Conservation (phyloP, 2,797 vertebrate species). For the Sebastes alutus region DNA sequence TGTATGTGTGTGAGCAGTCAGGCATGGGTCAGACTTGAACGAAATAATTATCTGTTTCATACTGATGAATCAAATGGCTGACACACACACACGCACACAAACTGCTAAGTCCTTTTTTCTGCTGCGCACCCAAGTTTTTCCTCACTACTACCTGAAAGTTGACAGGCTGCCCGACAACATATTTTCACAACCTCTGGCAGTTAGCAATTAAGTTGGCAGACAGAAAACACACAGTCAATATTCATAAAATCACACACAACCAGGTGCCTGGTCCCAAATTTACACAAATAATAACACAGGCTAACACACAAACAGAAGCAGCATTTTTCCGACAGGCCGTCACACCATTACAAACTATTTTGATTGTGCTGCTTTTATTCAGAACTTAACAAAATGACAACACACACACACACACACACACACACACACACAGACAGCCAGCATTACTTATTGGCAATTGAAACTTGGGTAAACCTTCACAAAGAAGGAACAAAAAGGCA, state of each 20-base stretch:
- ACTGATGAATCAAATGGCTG: slow-evolving; percentile 60
- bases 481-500: slow-evolving; percentile 40
- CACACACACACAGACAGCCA: neutral
- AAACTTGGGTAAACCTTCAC: slow-evolving; percentile 37
- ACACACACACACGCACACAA: slow-evolving; percentile 19
- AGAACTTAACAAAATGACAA: slow-evolving; percentile 54
- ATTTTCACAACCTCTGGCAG: slow-evolving; percentile 58
- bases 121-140: slow-evolving; percentile 2
- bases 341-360: slow-evolving; percentile 57
- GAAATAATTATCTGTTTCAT: slow-evolving; percentile 73
- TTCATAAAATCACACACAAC: slow-evolving; percentile 46
- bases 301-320: slow-evolving; percentile 18
- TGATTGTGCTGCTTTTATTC: slow-evolving; percentile 61
- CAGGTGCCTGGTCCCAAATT: slow-evolving; percentile 2
- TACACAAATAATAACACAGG: slow-evolving; percentile 35
- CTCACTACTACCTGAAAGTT: slow-evolving; percentile 37
- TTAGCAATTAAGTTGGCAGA: slow-evolving; percentile 66
- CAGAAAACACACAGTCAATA: slow-evolving; percentile 58
- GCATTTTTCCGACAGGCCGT: slow-evolving; percentile 31
- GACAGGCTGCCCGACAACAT: slow-evolving; percentile 48
- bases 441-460: slow-evolving; percentile 42
- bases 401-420: neutral
- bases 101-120: neutral
- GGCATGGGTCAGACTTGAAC: slow-evolving; percentile 64
- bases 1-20: slow-evolving; percentile 64